These are phyloP conservation scores for Hippoglossus hippoglossus DNA, from an alignment of 2,797 vertebrate genomes.

Conservation along the genomic window DNA sequence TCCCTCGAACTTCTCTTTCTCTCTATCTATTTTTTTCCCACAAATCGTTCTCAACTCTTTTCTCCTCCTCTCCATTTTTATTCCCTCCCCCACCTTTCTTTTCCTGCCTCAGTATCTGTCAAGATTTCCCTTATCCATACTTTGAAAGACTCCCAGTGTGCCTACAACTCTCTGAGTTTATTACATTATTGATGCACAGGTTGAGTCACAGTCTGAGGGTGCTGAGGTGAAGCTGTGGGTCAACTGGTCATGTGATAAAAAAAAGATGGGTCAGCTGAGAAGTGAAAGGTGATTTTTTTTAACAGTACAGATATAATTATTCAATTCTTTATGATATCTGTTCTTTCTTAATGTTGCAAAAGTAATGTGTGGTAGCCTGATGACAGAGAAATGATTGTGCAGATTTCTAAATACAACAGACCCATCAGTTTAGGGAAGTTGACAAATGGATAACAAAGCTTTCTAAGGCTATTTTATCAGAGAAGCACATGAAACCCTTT, in stretches of 20 bases:
- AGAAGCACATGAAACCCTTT: no score
- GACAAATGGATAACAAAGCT: no score
- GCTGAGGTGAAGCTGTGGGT: not conserved
- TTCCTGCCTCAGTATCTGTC: slow-evolving; percentile 9
- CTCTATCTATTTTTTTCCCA: slow-evolving; percentile 9
- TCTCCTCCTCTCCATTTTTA: slow-evolving; percentile 28
- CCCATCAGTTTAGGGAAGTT: not conserved
- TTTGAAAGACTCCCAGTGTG: slow-evolving; percentile 17
- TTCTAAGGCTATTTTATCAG: no score
- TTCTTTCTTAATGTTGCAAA: no score
- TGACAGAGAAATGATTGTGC: no score
- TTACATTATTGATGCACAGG: slow-evolving; percentile 8
- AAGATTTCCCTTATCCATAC: slow-evolving; percentile 18
- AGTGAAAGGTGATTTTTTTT: no score
- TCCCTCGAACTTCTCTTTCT: slow-evolving; percentile 25
- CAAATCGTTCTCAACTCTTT: slow-evolving; percentile 30
- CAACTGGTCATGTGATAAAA: not conserved
- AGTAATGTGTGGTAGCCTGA: no score
- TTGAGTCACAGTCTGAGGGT: not conserved
- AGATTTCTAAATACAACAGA: not conserved
- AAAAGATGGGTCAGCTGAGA: not conserved
- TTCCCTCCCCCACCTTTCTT: slow-evolving; percentile 6
- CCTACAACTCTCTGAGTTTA: slow-evolving; percentile 9
- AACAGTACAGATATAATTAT: no score
- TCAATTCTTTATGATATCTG: no score